Evolutionary conservation across 2,113 vertebrate species (phyloP), one percentile per base, ranked within the genome.

Genomic region (Microcebus jonahi): DNA sequence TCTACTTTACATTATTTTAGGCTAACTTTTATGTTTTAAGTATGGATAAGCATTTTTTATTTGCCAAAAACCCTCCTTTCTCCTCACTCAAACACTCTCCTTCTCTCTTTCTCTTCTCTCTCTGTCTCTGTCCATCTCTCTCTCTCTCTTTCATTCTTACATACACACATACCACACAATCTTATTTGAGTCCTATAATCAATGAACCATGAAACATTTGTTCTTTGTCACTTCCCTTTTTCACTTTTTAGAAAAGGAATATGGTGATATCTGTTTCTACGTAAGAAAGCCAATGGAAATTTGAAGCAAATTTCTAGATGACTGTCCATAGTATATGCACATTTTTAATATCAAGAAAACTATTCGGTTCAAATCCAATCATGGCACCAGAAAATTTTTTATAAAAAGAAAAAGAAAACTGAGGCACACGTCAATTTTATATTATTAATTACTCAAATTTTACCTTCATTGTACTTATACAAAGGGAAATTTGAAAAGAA

Each of bases 251-350:
- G 55, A 97, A 91, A 88, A 91, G 29, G 29, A 92, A 67, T 81
- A 50, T 88, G 45, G 31, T 45, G 29, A 34, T 95, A 82, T 42
- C 73, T 91, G 67, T 90, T 96, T 79, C 94, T 82, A 88, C 11
- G 11, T 68, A 77, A 77, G 34, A 86, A 87, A 94, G 42, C 27
- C 89, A 75, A 36, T 95, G 93, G 92, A 97, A 96, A 98, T 93
- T 93, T 93, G 23, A 83, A 95, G 80, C 57, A 83, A 48, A 84
- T 93, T 95, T 97, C 93, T 95, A 97, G 67, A 90, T 93, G 70
- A 36, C 70, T 93, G 5, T 75, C 36, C 21, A 21, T n/a, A 83
- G 20, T 71, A 85, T 11, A 59, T 18, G 21, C 2, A 25, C 8
- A 48, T 73, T 96, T 88, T 70, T 84, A 25, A 5, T 12, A 34